Percentiles rank a stretch among this genome's conserved stretches.
Evolutionary conservation across 1,140 invertebrate genomes (phyloP).

Genomic region (Trypoxylus dichotomus): DNA sequence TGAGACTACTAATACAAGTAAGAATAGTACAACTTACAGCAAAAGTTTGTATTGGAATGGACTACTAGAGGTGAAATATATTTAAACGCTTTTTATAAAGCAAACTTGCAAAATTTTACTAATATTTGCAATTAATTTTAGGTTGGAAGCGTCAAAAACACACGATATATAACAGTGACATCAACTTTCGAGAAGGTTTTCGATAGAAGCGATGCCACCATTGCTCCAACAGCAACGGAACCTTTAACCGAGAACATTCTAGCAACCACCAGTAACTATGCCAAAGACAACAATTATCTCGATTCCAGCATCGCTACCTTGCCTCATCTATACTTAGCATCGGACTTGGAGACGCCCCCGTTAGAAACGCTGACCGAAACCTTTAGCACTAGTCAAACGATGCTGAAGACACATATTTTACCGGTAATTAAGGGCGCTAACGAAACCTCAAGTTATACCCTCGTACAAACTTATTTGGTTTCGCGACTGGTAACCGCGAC

Average conservation of each 20-base stretch:
- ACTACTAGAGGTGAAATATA: no score
- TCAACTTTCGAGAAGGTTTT: conserved; percentile 78
- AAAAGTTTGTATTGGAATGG: no score
- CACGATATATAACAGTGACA: conserved; percentile 80
- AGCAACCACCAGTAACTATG: conserved; percentile 72
- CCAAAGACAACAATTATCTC: conserved; percentile 69
- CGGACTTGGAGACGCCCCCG: conserved; percentile 75
- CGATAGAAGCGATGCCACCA: conserved; percentile 58
- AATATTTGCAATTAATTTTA: conserved; percentile 53
- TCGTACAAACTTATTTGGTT: conserved; percentile 86
- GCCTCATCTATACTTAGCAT: conserved; percentile 74
- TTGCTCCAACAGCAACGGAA: conserved; percentile 64
- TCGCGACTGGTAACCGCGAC: conserved; percentile 83
- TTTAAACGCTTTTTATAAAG: no score
- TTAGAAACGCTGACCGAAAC: conserved; percentile 87
- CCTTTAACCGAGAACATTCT: conserved; percentile 85
- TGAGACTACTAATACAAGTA: no score
- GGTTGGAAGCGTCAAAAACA: conserved; percentile 85
- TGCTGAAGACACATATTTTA: conserved; percentile 84
- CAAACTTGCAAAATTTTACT: no score
- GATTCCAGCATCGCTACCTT: conserved; percentile 80
- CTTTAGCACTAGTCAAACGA: conserved; percentile 83
- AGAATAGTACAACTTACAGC: no score
- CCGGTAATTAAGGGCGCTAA: conserved; percentile 73
- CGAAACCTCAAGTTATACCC: conserved; percentile 72